These are phyloP conservation scores for Drosophila mercatorum DNA, from an alignment of 2,888 invertebrate genomes.

Conservation along the genomic window DNA sequence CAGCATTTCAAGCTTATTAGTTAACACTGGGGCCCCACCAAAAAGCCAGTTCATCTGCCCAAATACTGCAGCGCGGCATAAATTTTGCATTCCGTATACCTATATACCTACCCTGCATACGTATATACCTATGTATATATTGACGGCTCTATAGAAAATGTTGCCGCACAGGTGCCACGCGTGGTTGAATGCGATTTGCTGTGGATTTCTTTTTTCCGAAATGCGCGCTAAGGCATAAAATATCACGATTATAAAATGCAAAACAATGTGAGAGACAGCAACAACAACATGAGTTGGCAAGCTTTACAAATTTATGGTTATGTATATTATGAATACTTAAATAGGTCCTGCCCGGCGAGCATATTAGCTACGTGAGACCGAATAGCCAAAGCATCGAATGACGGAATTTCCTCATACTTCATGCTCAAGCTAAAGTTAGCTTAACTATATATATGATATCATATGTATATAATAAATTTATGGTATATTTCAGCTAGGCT, in stretches of 20 bases:
- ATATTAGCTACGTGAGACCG: constrained; percentile 2
- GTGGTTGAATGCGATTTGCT: constrained; percentile 48
- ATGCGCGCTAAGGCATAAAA: constrained; percentile 64
- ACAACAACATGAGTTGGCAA: constrained; percentile 8
- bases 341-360: background rate
- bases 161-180: constrained; percentile 52
- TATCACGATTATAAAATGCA: constrained; percentile 65
- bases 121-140: constrained; percentile 12
- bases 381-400: background rate
- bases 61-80: constrained; percentile 33
- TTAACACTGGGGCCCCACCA: constrained; percentile 29
- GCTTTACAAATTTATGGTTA: constrained; percentile 14
- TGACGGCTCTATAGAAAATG: constrained; percentile 43
- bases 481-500: background rate
- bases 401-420: background rate
- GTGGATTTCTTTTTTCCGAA: constrained; percentile 35
- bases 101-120: background rate
- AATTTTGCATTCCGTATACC: constrained; percentile 28
- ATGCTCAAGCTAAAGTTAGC: background rate
- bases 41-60: constrained; percentile 37
- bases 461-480: too few relatives aligned
- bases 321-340: constrained; percentile 12
- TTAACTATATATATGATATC: background rate
- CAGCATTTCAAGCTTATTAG: constrained; percentile 42
- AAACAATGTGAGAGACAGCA: constrained; percentile 40